Evolutionary conservation across 2,888 invertebrate species (phyloP).

Genomic region (Agrotis ipsilon): DNA sequence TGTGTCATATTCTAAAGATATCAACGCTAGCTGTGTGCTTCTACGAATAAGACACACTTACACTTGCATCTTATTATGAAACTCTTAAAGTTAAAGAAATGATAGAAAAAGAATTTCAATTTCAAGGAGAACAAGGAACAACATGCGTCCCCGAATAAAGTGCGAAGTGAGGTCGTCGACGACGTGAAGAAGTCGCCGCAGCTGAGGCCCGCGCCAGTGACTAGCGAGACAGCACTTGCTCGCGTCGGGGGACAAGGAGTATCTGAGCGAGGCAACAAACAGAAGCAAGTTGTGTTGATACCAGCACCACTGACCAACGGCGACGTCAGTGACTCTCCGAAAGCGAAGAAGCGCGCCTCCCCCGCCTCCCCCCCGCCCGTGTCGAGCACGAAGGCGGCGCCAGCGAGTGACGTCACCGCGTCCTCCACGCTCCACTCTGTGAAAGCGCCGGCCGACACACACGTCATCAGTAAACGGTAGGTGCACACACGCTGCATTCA

Average conservation of each 20-base stretch:
- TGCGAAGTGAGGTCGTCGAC: neutral
- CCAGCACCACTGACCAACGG: neutral
- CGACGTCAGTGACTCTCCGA: neutral
- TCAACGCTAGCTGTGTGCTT: neutral
- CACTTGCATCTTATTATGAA: neutral
- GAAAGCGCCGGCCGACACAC: neutral
- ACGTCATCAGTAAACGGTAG: conserved; percentile 46
- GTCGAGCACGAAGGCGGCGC: no score
- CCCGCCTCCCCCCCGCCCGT: no score
- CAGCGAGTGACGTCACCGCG: no score
- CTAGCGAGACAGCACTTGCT: neutral
- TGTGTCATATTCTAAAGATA: conserved; percentile 17
- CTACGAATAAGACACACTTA: neutral
- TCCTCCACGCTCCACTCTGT: no score
- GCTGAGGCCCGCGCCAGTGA: neutral
- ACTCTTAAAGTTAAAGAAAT: conserved; percentile 5
- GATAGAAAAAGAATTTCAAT: conserved; percentile 24
- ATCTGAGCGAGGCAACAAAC: conserved; percentile 6
- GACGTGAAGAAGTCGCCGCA: neutral
- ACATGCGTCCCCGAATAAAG: conserved; percentile 16
- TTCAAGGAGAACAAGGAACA: conserved; percentile 46
- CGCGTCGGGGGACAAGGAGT: neutral
- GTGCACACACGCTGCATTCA: neutral
- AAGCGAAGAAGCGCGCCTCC: neutral
- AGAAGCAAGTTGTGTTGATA: neutral